Conservation (phyloP, 2,888 invertebrate species). For the Parnassius mnemosyne region DNA sequence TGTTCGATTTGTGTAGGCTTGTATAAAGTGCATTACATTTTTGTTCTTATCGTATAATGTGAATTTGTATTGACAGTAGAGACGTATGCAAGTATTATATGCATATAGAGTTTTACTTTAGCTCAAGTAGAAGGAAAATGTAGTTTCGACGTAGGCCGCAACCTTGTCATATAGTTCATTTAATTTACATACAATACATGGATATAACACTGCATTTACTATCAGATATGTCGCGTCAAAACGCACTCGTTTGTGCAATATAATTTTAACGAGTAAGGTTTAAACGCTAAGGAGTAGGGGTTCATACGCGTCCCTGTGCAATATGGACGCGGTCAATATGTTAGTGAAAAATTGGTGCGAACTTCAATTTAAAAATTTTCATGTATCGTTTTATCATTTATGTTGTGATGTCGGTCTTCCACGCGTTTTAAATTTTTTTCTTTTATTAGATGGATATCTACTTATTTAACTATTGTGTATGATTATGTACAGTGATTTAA, state of each 20-base stretch:
- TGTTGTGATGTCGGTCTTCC: constrained; percentile 80
- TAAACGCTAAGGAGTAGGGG: constrained; percentile 12
- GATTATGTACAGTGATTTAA: constrained; percentile 60
- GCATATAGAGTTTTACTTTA: constrained; percentile 1
- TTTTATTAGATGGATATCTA: constrained; percentile 60
- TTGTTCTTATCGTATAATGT: constrained; percentile 10
- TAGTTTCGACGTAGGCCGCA: constrained; percentile 3
- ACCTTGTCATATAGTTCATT: constrained; percentile 8
- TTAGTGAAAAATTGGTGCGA: constrained; percentile 52
- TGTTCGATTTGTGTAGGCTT: constrained; percentile 44
- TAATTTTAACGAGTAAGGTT: constrained; percentile 24
- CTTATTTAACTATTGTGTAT: constrained; percentile 60
- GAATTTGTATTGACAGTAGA: constrained; percentile 20
- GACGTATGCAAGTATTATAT: constrained; percentile 2
- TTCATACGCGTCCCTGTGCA: constrained; percentile 15
- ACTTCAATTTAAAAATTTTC: constrained; percentile 46
- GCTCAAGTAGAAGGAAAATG: constrained; percentile 9
- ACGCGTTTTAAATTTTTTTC: constrained; percentile 58
- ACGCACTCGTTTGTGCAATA: constrained; percentile 26
- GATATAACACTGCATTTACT: constrained; percentile 23
- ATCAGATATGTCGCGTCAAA: constrained; percentile 5
- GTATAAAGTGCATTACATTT: constrained; percentile 22
- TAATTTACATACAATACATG: constrained; percentile 4
- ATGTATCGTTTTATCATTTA: constrained; percentile 70
- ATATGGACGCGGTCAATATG: constrained; percentile 18